Evolutionary conservation across 2,113 vertebrate species (phyloP), one percentile per base, ranked within the genome.

Genomic region (Channa maculata): DNA sequence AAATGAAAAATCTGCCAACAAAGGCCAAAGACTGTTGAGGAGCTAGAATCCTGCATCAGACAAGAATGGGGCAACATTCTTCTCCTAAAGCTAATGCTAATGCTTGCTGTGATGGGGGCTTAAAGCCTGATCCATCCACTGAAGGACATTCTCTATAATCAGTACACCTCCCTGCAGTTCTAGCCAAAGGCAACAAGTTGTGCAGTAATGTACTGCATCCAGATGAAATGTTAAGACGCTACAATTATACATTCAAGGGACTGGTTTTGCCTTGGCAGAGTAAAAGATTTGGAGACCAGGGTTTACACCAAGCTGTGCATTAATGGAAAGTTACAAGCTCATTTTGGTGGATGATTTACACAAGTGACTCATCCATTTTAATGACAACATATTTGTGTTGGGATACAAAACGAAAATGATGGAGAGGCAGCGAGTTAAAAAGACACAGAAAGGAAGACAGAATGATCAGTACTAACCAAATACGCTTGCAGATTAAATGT

Each of bases 71-170:
- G 1, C 24, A 24, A 24, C 24, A 24, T 24, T 24, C 24, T 1
- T 24, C 24, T 24, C 24, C 24, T 24, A 24, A 24, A 24, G 24
- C 24, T 24, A 24, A 24, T 1, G 24, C 24, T 24, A 3, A 55
- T 52, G 15, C 34, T 75, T 15, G n/a, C 46, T 48, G 61, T 48
- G 57, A 68, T 66, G 57, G 10, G 70, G 60, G 60, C 65, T 76
- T 79, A 45, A 62, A 65, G 45, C 3, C 59, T 15, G 44, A 76
- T 46, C 13, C 43, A 8, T 13, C 43, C 14, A 12, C 44, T 63
- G 8, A 58, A 57, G 64, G 62, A 64, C 14, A 52, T 52, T 67
- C 41, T 76, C 24, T 24, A 24, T 24, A 65, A 82, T 84, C 71
- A 61, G 15, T 48, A 12, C 33, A 44, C 41, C 37, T 38, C 33